phyloP scores from a whole-genome alignment of 1,140 invertebrate species.

The Danaus plexippus region DNA sequence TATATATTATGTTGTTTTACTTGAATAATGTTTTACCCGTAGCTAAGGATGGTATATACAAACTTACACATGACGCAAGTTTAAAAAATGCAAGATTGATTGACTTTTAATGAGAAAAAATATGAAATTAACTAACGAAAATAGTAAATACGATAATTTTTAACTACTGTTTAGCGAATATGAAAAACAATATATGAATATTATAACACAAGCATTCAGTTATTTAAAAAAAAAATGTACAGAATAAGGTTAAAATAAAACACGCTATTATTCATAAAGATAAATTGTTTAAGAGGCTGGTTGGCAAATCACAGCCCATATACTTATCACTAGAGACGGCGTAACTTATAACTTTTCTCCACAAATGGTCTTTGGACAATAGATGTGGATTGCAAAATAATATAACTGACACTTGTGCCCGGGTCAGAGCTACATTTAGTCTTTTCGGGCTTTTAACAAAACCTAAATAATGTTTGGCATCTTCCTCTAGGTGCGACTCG shows the following conservation, averaged over 20 bases:
- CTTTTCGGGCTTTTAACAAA: slow-evolving; percentile 84
- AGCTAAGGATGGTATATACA: too few species aligned
- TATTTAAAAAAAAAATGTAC: slow-evolving; percentile 8
- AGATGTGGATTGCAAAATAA: slow-evolving; percentile 88
- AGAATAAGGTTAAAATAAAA: slow-evolving; percentile 2
- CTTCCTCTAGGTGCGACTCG: slow-evolving; percentile 55
- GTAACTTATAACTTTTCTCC: slow-evolving; percentile 79
- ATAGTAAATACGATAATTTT: too few species aligned
- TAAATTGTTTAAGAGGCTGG: neutral
- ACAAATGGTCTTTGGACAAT: slow-evolving; percentile 78
- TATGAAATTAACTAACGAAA: too few species aligned
- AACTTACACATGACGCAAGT: too few species aligned
- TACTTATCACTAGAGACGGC: slow-evolving; percentile 77
- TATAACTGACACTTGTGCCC: slow-evolving; percentile 84
- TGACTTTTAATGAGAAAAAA: too few species aligned
- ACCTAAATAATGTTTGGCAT: slow-evolving; percentile 77
- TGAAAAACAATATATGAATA: neutral
- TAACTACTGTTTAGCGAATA: slow-evolving; percentile 9
- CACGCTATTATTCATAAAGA: slow-evolving; percentile 3
- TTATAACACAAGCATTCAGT: neutral
- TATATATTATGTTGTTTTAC: neutral
- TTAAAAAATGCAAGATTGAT: too few species aligned
- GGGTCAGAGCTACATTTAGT: slow-evolving; percentile 90
- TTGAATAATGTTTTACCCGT: too few species aligned
- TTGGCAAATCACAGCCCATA: slow-evolving; percentile 75